Conservation (phyloP, 1,140 invertebrate species). For the Eciton burchellii region DNA sequence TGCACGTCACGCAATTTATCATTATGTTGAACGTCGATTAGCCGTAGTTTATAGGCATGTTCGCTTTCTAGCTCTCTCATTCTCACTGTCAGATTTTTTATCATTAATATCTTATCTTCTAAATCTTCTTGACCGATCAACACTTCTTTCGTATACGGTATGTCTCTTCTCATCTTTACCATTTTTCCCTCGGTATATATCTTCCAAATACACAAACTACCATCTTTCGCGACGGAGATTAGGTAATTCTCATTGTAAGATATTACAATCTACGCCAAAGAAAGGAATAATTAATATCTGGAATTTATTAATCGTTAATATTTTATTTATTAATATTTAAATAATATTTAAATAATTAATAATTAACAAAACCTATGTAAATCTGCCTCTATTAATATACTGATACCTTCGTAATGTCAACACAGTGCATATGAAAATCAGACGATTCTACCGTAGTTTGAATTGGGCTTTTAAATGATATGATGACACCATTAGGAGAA, state of each 20-base stretch:
- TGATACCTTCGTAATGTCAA: constrained; percentile 87
- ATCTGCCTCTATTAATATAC: not conserved
- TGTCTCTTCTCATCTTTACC: constrained; percentile 90
- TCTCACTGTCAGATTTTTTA: constrained; percentile 88
- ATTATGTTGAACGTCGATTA: constrained; percentile 88
- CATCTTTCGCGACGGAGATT: constrained; percentile 91
- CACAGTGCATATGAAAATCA: constrained; percentile 91
- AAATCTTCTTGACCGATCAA: constrained; percentile 89
- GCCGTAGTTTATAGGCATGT: constrained; percentile 89
- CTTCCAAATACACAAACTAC: constrained; percentile 94
- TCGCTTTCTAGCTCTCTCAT: constrained; percentile 91
- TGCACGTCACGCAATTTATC: constrained; percentile 89
- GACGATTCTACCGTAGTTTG: constrained; percentile 89
- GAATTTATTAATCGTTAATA: not conserved
- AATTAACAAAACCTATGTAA: constrained; percentile 1
- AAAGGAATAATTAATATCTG: not conserved
- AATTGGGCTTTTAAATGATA: constrained; percentile 92
- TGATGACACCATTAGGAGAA: constrained; percentile 90
- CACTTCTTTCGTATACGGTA: constrained; percentile 91
- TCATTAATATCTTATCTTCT: constrained; percentile 88
- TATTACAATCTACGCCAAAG: constrained; percentile 86
- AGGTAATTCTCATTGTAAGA: constrained; percentile 93
- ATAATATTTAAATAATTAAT: not conserved
- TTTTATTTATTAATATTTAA: not conserved
- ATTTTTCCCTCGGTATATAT: constrained; percentile 91